Percentiles rank a stretch among this genome's conserved stretches.
Evolutionary conservation across 2,113 vertebrate genomes (phyloP).

Genomic region (Otolemur garnettii): DNA sequence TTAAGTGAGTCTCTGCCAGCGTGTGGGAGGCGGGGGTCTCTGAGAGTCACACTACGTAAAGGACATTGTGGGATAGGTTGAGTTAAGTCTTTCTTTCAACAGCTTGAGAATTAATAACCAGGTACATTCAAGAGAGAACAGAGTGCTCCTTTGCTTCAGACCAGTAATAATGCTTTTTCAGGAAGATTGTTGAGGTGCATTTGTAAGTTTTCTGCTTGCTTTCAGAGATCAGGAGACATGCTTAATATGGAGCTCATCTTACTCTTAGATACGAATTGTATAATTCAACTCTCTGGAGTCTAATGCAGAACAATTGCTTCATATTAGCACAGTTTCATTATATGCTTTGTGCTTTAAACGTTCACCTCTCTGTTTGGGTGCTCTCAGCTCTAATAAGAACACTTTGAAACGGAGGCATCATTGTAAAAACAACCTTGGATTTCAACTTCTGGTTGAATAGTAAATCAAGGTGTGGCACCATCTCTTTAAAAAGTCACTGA

Average conservation of each 20-base stretch:
- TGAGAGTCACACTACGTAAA: constrained; percentile 10
- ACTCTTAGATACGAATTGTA: constrained; percentile 61
- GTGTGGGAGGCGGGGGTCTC: constrained; percentile 62
- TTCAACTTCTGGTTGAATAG: constrained; percentile 61
- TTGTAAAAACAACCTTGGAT: constrained; percentile 70
- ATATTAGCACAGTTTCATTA: constrained; percentile 55
- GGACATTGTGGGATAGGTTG: not conserved
- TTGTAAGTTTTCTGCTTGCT: constrained; percentile 67
- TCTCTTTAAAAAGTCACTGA: constrained; percentile 70
- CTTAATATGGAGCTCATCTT: constrained; percentile 62
- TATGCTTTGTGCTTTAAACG: constrained; percentile 61
- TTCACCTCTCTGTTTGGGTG: constrained; percentile 63
- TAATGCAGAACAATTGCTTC: constrained; percentile 71
- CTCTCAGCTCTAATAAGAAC: constrained; percentile 52
- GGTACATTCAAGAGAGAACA: constrained; percentile 62
- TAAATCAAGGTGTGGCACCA: constrained; percentile 62
- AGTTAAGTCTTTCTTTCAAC: constrained; percentile 52
- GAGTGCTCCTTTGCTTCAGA: constrained; percentile 44
- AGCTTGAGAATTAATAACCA: constrained; percentile 74
- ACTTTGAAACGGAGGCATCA: constrained; percentile 26
- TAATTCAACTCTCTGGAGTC: constrained; percentile 63
- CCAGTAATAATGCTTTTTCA: constrained; percentile 49
- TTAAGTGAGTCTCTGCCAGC: constrained; percentile 68
- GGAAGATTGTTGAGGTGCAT: constrained; percentile 67
- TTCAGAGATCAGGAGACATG: constrained; percentile 56